Evolutionary conservation across 2,113 vertebrate genomes (phyloP).

Genomic region (Podarcis muralis): DNA sequence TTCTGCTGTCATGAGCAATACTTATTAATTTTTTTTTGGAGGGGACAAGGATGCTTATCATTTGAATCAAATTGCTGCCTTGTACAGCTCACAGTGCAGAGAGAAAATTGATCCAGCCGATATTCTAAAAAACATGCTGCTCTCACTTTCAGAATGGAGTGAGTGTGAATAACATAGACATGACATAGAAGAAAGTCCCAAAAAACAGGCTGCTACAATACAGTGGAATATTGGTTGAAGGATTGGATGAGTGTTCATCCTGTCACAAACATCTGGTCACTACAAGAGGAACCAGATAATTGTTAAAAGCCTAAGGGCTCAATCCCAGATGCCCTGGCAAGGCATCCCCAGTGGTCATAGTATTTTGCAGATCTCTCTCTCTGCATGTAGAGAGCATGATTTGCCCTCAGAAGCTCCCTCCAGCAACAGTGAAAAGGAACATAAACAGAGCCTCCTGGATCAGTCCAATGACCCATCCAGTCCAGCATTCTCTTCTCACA

Average conservation of each 20-base stretch:
- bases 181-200: background rate
- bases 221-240: background rate
- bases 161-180: background rate
- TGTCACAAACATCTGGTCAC: background rate
- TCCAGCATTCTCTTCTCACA: no score
- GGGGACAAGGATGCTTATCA: background rate
- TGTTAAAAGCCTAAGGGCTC: background rate
- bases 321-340: background rate
- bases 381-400: background rate
- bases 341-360: background rate
- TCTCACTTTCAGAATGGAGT: background rate
- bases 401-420: background rate
- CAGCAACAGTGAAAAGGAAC: no score
- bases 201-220: background rate
- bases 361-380: background rate
- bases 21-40: background rate
- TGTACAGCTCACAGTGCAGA: background rate
- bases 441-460: no score
- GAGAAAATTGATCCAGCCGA: background rate
- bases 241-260: background rate
- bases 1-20: background rate
- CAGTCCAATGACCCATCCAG: no score
- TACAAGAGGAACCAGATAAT: background rate
- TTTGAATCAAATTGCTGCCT: slow-evolving; percentile 5
- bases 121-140: slow-evolving; percentile 1